Percentiles rank a stretch among this genome's conserved stretches.
Evolutionary conservation across 2,888 invertebrate genomes (phyloP).

Genomic region (Nephrotoma guestfalica): DNA sequence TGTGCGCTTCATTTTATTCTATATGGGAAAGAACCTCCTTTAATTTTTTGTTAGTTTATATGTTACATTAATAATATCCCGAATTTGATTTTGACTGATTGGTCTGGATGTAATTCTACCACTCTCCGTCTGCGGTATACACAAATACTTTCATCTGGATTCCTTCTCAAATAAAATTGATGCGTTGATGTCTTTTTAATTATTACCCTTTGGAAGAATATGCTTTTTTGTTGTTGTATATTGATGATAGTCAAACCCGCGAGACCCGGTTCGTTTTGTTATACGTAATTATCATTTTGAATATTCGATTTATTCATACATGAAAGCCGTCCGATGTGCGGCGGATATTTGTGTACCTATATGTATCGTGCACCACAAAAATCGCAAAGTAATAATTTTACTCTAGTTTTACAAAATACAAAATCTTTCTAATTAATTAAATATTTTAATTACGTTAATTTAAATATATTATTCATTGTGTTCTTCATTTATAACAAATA

Average conservation of each 20-base stretch:
- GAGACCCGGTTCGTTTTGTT: neutral
- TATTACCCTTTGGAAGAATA: neutral
- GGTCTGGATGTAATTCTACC: neutral
- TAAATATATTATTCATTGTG: neutral
- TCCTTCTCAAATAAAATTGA: neutral
- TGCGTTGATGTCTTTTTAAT: neutral
- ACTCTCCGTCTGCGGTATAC: neutral
- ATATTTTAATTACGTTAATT: neutral
- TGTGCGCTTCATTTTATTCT: neutral
- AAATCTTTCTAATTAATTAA: neutral
- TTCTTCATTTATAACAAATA: neutral
- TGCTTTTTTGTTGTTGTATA: neutral
- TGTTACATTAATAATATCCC: neutral
- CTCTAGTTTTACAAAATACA: neutral
- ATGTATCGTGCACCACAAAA: neutral
- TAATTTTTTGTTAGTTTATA: neutral
- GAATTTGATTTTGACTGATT: neutral
- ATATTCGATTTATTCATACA: neutral
- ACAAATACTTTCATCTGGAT: neutral
- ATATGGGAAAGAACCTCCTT: neutral
- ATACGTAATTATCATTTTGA: neutral
- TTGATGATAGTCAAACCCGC: neutral
- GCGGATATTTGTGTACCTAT: neutral
- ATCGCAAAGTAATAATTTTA: neutral
- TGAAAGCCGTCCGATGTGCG: neutral